Evolutionary conservation across 2,113 vertebrate species (phyloP).

Genomic region (Eclectus roratus): DNA sequence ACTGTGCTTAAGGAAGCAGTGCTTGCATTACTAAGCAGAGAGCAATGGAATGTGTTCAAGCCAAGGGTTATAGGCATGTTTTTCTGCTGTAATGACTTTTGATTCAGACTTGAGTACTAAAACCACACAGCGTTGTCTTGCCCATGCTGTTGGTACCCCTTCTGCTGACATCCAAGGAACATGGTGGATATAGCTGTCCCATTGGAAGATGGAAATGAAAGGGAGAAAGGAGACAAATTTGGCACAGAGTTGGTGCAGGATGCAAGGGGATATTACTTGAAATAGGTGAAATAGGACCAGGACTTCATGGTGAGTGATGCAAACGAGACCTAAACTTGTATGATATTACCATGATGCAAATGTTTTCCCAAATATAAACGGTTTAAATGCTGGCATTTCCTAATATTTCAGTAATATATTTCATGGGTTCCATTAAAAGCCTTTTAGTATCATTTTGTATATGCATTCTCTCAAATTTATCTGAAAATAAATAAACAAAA

Average conservation of each 20-base stretch:
- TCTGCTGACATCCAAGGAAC: neutral
- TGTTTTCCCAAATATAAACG: neutral
- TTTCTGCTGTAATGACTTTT: neutral
- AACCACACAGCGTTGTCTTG: neutral
- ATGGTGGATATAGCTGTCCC: neutral
- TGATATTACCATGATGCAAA: neutral
- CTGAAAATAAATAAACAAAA: neutral
- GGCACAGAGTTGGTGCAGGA: rapidly evolving
- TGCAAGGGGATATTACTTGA: neutral
- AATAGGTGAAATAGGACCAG: neutral
- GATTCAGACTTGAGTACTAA: neutral
- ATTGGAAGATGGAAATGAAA: neutral
- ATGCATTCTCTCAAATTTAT: neutral
- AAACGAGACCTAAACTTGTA: neutral
- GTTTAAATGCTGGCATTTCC: neutral
- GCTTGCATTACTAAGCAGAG: neutral
- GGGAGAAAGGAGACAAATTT: neutral
- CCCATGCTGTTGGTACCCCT: neutral
- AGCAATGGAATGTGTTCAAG: neutral
- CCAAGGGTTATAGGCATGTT: neutral
- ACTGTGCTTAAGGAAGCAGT: neutral
- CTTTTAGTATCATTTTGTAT: neutral
- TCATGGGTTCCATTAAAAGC: neutral
- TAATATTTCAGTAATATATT: neutral
- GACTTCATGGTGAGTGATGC: neutral